Percentiles rank a stretch among this genome's conserved stretches.
Evolutionary conservation across 2,888 invertebrate species (phyloP).

Genomic region (Drosophila meridionalis): DNA sequence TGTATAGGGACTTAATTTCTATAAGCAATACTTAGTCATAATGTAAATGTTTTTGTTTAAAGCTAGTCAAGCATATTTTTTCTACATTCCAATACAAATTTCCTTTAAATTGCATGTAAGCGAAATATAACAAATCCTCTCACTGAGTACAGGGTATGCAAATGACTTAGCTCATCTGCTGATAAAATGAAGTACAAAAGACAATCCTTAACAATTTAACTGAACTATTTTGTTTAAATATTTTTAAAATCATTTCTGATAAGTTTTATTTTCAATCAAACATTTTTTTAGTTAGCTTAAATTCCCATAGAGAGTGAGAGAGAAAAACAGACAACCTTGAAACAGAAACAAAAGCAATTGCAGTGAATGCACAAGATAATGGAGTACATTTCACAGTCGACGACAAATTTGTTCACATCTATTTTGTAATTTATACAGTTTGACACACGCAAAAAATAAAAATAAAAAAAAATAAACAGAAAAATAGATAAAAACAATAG

Average conservation of each 20-base stretch:
- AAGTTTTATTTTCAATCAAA: neutral
- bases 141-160: constrained; percentile 11
- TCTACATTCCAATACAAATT: no score
- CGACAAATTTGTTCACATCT: constrained; percentile 18
- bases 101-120: no score
- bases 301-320: constrained; percentile 8
- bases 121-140: no score
- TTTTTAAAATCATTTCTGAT: constrained; percentile 1
- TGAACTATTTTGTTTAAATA: neutral
- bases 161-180: constrained; percentile 11
- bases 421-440: constrained; percentile 16
- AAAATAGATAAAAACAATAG: constrained; percentile 12
- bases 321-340: constrained; percentile 47
- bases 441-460: constrained; percentile 17
- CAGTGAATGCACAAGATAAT: constrained; percentile 47
- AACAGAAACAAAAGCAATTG: constrained; percentile 36
- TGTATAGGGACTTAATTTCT: no score
- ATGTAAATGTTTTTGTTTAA: no score
- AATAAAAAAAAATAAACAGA: neutral
- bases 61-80: no score
- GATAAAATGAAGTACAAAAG: constrained; percentile 12
- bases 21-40: no score
- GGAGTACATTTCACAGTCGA: constrained; percentile 28
- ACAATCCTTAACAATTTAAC: constrained; percentile 20
- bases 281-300: constrained; percentile 7